These are phyloP conservation scores for Drosophila meridiana DNA, from an alignment of 2,888 invertebrate species.

Conservation along the genomic window DNA sequence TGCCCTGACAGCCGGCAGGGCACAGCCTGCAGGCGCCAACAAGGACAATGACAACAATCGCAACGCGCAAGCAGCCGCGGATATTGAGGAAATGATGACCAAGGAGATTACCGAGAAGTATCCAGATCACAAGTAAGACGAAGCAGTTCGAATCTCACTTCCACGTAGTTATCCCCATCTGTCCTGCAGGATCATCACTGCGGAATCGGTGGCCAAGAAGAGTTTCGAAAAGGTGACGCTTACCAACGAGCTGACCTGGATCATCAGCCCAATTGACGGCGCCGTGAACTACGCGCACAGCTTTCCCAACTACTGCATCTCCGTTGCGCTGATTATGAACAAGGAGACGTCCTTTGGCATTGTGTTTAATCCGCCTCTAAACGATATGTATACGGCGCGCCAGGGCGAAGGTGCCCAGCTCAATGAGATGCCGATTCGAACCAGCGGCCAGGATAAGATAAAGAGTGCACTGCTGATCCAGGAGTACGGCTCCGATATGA, in stretches of 20 bases:
- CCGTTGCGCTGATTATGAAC: slow-evolving; percentile 56
- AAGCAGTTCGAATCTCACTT: not conserved
- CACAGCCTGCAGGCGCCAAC: slow-evolving; percentile 11
- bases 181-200: slow-evolving; percentile 54
- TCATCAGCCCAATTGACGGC: slow-evolving; percentile 71
- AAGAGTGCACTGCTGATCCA: slow-evolving; percentile 56
- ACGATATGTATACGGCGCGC: slow-evolving; percentile 54
- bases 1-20: slow-evolving; percentile 32
- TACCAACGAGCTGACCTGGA: slow-evolving; percentile 57
- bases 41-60: slow-evolving; percentile 39
- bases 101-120: slow-evolving; percentile 36
- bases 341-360: slow-evolving; percentile 52
- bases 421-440: slow-evolving; percentile 35
- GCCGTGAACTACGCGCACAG: slow-evolving; percentile 63
- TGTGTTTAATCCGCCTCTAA: slow-evolving; percentile 55
- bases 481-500: slow-evolving; percentile 46
- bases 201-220: slow-evolving; percentile 24
- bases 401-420: slow-evolving; percentile 47
- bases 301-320: slow-evolving; percentile 71
- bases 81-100: slow-evolving; percentile 52
- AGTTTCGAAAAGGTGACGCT: slow-evolving; percentile 35
- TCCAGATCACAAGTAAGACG: slow-evolving; percentile 59
- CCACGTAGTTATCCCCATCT: not conserved
- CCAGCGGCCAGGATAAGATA: slow-evolving; percentile 41
- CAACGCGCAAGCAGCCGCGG: slow-evolving; percentile 33